Conservation (phyloP, 2,888 invertebrate genomes). For the Chrysomela aeneicollis region DNA sequence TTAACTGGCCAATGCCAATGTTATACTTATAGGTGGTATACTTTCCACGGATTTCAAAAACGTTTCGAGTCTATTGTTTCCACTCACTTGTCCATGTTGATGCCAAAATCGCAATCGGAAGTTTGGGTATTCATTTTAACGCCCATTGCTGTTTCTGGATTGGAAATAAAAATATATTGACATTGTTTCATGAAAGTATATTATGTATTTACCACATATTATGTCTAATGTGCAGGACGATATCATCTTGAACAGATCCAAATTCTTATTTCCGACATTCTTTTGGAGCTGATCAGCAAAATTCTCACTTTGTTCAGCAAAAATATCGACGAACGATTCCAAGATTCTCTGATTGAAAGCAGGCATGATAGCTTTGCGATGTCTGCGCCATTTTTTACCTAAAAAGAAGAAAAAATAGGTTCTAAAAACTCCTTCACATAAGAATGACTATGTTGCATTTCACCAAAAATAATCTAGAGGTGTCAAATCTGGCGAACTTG, state of each 20-base stretch:
- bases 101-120: conserved; percentile 3
- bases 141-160: conserved; percentile 28
- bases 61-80: no score
- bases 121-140: conserved; percentile 25
- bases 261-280: conserved; percentile 55
- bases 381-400: conserved; percentile 68
- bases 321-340: conserved; percentile 68
- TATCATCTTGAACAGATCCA: conserved; percentile 66
- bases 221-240: conserved; percentile 69
- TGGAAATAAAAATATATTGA: not conserved
- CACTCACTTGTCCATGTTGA: conserved; percentile 22
- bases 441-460: no score
- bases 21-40: not conserved
- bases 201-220: conserved; percentile 65
- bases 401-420: conserved; percentile 30
- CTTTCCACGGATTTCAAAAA: no score
- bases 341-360: conserved; percentile 72
- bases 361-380: conserved; percentile 68
- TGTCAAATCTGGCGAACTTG: no score
- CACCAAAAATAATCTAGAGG: no score
- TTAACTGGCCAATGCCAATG: not conserved
- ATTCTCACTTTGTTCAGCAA: conserved; percentile 66
- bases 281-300: conserved; percentile 62
- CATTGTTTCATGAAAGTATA: not conserved
- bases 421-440: no score